A percentile compares a stretch with the other conserved stretches of the same genome.
phyloP scores from a whole-genome alignment of 1,140 invertebrate species.

The Dendroctonus valens region DNA sequence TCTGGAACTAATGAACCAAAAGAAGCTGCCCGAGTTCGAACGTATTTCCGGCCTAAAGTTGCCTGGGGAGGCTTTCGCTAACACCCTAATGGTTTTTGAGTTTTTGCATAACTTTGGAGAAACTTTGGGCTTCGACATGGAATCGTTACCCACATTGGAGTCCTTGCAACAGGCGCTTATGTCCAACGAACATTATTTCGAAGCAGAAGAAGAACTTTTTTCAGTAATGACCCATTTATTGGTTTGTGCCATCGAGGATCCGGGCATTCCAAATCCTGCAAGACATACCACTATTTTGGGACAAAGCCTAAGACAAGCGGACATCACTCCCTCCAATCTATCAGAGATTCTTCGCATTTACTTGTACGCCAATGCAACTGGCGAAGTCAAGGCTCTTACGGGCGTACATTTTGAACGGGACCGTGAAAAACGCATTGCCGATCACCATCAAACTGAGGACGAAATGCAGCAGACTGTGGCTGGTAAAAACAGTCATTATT shows the following conservation, averaged over 20 bases:
- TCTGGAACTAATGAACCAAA: slow-evolving; percentile 69
- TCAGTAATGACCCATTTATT: slow-evolving; percentile 87
- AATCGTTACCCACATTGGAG: slow-evolving; percentile 80
- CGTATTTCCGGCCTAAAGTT: slow-evolving; percentile 80
- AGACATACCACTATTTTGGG: slow-evolving; percentile 83
- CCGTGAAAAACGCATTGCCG: slow-evolving; percentile 70
- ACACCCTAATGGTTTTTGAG: slow-evolving; percentile 91
- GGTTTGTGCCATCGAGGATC: slow-evolving; percentile 91
- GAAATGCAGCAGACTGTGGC: slow-evolving; percentile 60
- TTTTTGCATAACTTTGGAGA: slow-evolving; percentile 95
- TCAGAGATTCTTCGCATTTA: slow-evolving; percentile 90
- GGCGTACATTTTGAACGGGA: slow-evolving; percentile 75
- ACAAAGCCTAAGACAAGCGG: slow-evolving; percentile 87
- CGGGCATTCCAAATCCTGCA: slow-evolving; percentile 86
- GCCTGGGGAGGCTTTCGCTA: slow-evolving; percentile 83
- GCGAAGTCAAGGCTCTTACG: slow-evolving; percentile 78
- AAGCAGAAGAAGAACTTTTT: slow-evolving; percentile 83
- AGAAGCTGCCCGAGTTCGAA: slow-evolving; percentile 71
- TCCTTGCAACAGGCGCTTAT: slow-evolving; percentile 83
- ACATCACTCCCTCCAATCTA: slow-evolving; percentile 88
- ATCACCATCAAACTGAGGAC: slow-evolving; percentile 72
- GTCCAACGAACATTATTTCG: slow-evolving; percentile 67
- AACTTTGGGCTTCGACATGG: slow-evolving; percentile 89
- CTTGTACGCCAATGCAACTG: slow-evolving; percentile 80
- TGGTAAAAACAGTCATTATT: slow-evolving; percentile 75